A percentile compares a stretch with the other conserved stretches of the same genome.
These are phyloP conservation scores for Lucifuga dentata DNA, from an alignment of 2,113 vertebrate genomes.

Conservation along the genomic window DNA sequence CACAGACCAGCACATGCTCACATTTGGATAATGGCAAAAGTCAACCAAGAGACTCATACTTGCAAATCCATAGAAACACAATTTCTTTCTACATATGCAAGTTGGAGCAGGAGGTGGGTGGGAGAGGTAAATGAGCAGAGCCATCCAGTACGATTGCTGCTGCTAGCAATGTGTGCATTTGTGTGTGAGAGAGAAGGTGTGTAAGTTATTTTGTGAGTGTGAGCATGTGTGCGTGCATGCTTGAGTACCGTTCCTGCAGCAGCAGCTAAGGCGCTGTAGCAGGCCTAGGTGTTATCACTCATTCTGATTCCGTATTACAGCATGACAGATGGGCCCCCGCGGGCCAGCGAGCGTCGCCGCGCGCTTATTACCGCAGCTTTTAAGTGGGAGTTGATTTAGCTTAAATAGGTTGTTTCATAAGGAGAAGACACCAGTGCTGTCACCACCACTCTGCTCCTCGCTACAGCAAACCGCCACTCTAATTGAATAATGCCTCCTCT, in stretches of 20 bases:
- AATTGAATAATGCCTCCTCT: constrained; percentile 91
- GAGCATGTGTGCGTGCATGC: constrained; percentile 21
- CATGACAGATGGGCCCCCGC: constrained; percentile 93
- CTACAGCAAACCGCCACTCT: constrained; percentile 84
- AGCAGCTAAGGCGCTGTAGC: constrained; percentile 78
- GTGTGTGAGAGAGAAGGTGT: constrained; percentile 41
- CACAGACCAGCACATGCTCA: not conserved
- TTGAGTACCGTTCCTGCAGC: constrained; percentile 58
- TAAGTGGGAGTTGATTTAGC: constrained; percentile 96
- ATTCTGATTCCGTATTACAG: constrained; percentile 92
- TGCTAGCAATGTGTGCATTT: constrained; percentile 60
- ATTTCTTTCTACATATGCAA: constrained; percentile 69
- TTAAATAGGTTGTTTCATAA: constrained; percentile 94
- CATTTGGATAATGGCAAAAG: constrained; percentile 26
- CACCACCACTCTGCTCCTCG: constrained; percentile 81
- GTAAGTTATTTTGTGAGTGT: constrained; percentile 33
- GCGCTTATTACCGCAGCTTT: constrained; percentile 91
- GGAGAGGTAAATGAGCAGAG: constrained; percentile 67
- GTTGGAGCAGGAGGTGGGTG: constrained; percentile 59
- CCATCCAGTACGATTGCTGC: constrained; percentile 70
- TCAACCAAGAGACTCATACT: constrained; percentile 37
- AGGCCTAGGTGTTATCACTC: constrained; percentile 91
- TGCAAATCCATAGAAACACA: constrained; percentile 70
- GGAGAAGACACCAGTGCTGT: constrained; percentile 86
- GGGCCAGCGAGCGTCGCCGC: constrained; percentile 84